Percentiles rank a stretch among this genome's conserved stretches.
Conservation (phyloP, 1,140 invertebrate species). For the Trachymyrmex cornetzi region DNA sequence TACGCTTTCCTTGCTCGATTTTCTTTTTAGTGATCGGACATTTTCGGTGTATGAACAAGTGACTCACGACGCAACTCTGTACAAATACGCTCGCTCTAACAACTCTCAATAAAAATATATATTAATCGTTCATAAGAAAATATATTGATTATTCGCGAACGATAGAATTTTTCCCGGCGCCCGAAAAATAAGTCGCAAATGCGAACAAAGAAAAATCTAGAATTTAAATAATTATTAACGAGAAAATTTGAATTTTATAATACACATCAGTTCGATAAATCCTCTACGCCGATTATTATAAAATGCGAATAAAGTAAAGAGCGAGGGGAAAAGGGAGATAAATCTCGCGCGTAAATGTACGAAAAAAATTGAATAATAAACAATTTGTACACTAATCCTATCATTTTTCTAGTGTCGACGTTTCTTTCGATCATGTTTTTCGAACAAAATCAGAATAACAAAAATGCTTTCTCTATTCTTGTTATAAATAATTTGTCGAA, state of each 20-base stretch:
- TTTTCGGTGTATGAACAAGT: conserved; percentile 14
- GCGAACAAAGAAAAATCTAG: conserved; percentile 28
- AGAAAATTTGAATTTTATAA: conserved; percentile 11
- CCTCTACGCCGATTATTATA: conserved; percentile 23
- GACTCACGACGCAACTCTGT: conserved; percentile 45
- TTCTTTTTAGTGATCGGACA: conserved; percentile 15
- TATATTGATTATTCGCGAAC: conserved; percentile 37
- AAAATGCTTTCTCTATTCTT: conserved; percentile 49
- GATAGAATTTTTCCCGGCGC: conserved; percentile 13
- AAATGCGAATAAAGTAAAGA: conserved; percentile 39
- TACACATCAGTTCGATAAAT: conserved; percentile 25
- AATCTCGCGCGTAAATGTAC: conserved; percentile 37
- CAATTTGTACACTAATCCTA: conserved; percentile 49
- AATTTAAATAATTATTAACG: conserved; percentile 36
- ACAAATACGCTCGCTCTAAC: conserved; percentile 52
- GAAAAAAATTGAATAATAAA: conserved; percentile 50
- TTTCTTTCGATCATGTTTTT: conserved; percentile 28
- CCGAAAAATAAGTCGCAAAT: conserved; percentile 37
- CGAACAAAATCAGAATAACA: conserved; percentile 49
- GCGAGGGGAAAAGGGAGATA: not conserved
- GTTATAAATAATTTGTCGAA: conserved; percentile 61
- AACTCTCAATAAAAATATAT: conserved; percentile 64
- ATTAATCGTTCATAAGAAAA: conserved; percentile 50
- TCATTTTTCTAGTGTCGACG: conserved; percentile 38
- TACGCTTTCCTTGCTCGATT: not conserved